Evolutionary conservation across 2,888 invertebrate species (phyloP).

Genomic region (Sinodicranocentrus sp.): DNA sequence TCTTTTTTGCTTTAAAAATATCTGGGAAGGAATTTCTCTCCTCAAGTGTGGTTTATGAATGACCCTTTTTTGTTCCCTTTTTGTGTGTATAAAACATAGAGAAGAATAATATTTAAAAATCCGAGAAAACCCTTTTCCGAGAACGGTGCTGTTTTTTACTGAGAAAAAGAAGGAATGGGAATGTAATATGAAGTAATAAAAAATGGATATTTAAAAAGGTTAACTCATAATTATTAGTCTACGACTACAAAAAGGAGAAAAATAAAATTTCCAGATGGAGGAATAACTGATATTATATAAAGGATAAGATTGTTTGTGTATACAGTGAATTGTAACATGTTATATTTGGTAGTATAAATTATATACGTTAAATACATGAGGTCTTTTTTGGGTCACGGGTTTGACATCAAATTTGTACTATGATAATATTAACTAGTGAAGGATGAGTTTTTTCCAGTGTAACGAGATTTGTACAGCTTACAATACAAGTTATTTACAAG

Average conservation of each 20-base stretch:
- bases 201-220: slow-evolving; percentile 30
- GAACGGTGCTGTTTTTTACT: slow-evolving; percentile 40
- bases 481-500: too few relatives aligned
- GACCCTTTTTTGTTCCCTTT: too few relatives aligned
- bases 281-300: slow-evolving; percentile 10
- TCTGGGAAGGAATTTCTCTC: too few relatives aligned
- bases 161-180: not conserved
- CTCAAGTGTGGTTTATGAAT: too few relatives aligned
- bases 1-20: slow-evolving; percentile 47
- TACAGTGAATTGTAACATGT: slow-evolving; percentile 16
- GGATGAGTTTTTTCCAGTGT: too few relatives aligned
- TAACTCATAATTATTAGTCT: slow-evolving; percentile 53
- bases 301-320: not conserved
- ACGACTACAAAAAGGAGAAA: too few relatives aligned
- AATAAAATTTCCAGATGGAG: too few relatives aligned
- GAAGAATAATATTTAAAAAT: too few relatives aligned
- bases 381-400: slow-evolving; percentile 41
- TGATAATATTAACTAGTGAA: too few relatives aligned
- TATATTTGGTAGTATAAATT: not conserved
- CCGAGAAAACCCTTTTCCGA: slow-evolving; percentile 13
- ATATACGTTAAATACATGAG: not conserved
- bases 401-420: slow-evolving; percentile 30
- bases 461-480: too few relatives aligned
- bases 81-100: too few relatives aligned
- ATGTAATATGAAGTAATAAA: not conserved